phyloP scores from a whole-genome alignment of 2,888 invertebrate genomes.

The Acronicta leporina region DNA sequence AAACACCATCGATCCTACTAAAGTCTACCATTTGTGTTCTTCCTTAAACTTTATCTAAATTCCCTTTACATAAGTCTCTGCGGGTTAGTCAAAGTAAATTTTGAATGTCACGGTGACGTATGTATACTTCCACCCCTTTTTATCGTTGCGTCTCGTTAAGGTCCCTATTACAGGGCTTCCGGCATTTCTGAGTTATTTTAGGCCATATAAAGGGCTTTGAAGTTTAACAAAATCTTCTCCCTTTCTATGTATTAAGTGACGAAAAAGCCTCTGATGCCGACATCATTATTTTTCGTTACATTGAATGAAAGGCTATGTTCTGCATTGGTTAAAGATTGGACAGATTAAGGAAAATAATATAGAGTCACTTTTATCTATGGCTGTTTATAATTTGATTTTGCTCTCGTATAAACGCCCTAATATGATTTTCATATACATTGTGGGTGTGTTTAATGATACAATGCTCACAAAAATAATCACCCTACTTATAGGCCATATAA shows the following conservation, averaged over 20 bases:
- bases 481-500: no score
- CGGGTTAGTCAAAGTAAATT: constrained; percentile 19
- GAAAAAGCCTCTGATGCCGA: constrained; percentile 27
- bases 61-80: constrained; percentile 3
- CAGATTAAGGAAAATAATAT: neutral
- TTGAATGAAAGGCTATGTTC: constrained; percentile 17
- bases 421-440: no score
- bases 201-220: constrained; percentile 39
- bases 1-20: neutral
- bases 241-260: constrained; percentile 16
- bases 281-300: constrained; percentile 42
- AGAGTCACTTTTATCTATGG: neutral
- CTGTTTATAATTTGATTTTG: neutral
- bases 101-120: constrained; percentile 22
- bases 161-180: constrained; percentile 36
- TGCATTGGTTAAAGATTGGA: neutral
- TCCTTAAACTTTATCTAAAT: constrained; percentile 10
- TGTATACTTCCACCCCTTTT: constrained; percentile 38
- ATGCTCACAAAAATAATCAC: no score
- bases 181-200: constrained; percentile 47
- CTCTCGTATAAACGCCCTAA: no score
- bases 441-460: no score
- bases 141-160: constrained; percentile 39
- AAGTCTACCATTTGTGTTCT: neutral
- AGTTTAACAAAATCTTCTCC: constrained; percentile 38